phyloP scores from a whole-genome alignment of 2,888 invertebrate genomes.

The Rotaria macrura region DNA sequence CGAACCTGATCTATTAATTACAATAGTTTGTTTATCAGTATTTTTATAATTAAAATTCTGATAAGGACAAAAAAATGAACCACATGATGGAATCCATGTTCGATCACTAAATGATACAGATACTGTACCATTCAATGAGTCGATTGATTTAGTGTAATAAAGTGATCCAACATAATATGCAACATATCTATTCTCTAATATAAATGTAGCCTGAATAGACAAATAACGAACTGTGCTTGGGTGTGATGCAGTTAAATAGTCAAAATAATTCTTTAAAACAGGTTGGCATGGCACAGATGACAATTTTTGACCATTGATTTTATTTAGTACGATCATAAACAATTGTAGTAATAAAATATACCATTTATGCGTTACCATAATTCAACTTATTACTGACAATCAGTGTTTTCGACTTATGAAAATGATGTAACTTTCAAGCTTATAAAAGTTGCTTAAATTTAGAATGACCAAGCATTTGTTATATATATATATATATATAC shows the following conservation, averaged over 20 bases:
- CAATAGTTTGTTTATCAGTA: background rate
- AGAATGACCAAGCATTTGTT: background rate
- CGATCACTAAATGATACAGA: constrained; percentile 1
- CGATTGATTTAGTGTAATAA: background rate
- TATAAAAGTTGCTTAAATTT: background rate
- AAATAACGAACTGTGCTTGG: background rate
- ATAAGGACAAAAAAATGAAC: background rate
- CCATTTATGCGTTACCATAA: background rate
- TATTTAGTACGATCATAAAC: background rate
- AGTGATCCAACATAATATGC: background rate
- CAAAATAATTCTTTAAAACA: background rate
- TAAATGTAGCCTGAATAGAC: background rate
- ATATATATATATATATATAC: background rate
- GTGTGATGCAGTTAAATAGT: background rate
- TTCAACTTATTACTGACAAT: background rate
- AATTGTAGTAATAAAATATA: background rate
- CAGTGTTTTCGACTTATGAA: background rate
- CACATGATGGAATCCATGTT: background rate
- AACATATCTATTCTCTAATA: constrained; percentile 1
- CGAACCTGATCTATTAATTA: background rate
- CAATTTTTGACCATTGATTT: background rate
- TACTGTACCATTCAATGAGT: background rate
- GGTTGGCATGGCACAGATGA: background rate
- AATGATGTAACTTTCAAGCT: too few relatives aligned
- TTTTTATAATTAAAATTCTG: background rate